phyloP scores from a whole-genome alignment of 2,888 invertebrate species.

The Aethes cnicana region DNA sequence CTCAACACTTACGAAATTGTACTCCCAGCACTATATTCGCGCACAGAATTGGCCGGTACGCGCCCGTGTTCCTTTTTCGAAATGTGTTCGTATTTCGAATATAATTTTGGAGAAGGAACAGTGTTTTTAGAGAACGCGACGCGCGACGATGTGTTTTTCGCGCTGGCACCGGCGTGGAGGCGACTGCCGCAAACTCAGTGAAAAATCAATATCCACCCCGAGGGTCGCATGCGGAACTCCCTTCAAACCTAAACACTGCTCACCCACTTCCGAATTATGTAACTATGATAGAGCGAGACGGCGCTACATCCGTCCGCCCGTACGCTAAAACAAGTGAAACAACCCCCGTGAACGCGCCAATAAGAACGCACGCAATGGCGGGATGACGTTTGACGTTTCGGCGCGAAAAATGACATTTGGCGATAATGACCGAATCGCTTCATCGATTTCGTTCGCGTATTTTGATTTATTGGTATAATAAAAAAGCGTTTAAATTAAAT shows the following conservation, averaged over 20 bases:
- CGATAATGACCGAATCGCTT: slow-evolving; percentile 56
- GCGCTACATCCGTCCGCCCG: slow-evolving; percentile 48
- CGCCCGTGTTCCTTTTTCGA: slow-evolving; percentile 37
- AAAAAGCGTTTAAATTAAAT: slow-evolving; percentile 33
- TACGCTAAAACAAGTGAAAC: slow-evolving; percentile 52
- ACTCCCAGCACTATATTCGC: slow-evolving; percentile 64
- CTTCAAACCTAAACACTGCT: slow-evolving; percentile 66
- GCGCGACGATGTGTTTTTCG: slow-evolving; percentile 76
- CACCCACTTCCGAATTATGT: slow-evolving; percentile 79
- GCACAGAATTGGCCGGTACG: slow-evolving; percentile 51
- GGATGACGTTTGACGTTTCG: slow-evolving; percentile 75
- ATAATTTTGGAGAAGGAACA: slow-evolving; percentile 53
- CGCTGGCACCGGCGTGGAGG: slow-evolving; percentile 74
- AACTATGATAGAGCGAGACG: slow-evolving; percentile 63
- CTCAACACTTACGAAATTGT: slow-evolving; percentile 67
- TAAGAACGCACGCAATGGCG: slow-evolving; percentile 62
- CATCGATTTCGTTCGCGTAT: slow-evolving; percentile 68
- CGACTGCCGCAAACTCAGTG: slow-evolving; percentile 78
- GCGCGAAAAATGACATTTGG: slow-evolving; percentile 76
- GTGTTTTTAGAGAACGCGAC: slow-evolving; percentile 61
- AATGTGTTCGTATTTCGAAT: slow-evolving; percentile 39
- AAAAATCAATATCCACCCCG: slow-evolving; percentile 78
- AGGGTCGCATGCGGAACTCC: slow-evolving; percentile 75
- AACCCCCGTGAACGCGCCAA: slow-evolving; percentile 63
- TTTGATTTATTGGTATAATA: slow-evolving; percentile 40